phyloP scores from a whole-genome alignment of 2,113 vertebrate genomes.

The Bucco capensis region DNA sequence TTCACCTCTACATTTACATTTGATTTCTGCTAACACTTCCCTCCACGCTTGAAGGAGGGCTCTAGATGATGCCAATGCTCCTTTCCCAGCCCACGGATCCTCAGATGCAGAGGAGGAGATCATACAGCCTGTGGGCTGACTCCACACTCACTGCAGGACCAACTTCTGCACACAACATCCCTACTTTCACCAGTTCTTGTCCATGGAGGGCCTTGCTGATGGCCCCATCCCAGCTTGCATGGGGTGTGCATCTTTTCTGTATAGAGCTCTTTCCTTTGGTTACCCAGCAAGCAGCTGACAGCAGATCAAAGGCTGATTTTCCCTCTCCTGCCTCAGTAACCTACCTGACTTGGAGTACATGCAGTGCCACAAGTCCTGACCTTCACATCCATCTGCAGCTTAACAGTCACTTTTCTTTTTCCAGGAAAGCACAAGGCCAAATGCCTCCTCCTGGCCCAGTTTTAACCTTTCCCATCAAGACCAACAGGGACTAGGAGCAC shows the following conservation, averaged over 20 bases:
- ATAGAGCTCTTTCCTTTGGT: background rate
- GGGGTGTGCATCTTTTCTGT: background rate
- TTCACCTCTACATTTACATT: background rate
- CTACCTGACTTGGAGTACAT: background rate
- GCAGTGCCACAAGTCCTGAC: background rate
- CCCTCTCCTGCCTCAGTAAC: background rate
- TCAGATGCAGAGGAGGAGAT: background rate
- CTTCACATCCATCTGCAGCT: background rate
- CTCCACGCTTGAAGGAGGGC: background rate
- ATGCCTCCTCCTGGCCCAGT: background rate
- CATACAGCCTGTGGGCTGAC: background rate
- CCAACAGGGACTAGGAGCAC: background rate
- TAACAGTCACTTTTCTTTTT: background rate
- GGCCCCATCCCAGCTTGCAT: background rate
- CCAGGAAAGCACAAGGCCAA: background rate
- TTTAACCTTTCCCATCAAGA: background rate
- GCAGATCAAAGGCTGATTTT: background rate
- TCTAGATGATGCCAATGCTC: constrained; percentile 22
- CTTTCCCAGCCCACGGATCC: background rate
- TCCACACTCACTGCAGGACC: background rate
- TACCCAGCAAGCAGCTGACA: background rate
- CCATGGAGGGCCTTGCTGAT: background rate
- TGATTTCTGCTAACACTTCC: background rate
- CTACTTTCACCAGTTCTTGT: background rate
- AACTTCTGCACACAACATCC: background rate